These are phyloP conservation scores for Cichlasoma orientale DNA, from an alignment of 2,797 vertebrate genomes.

Conservation along the genomic window DNA sequence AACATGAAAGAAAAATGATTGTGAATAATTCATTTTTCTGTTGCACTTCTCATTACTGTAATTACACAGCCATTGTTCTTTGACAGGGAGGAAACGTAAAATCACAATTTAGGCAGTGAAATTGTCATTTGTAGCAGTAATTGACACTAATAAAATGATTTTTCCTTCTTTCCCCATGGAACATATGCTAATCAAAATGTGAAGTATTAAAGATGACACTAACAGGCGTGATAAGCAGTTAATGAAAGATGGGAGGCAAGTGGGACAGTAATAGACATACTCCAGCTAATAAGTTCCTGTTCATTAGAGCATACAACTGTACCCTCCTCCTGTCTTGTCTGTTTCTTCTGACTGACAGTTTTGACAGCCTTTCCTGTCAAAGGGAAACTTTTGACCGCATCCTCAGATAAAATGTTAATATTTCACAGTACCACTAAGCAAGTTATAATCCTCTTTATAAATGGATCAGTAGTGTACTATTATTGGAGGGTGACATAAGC, in stretches of 20 bases:
- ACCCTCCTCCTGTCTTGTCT: constrained; percentile 65
- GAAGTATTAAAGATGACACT: constrained; percentile 82
- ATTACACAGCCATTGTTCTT: constrained; percentile 78
- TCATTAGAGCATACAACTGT: constrained; percentile 72
- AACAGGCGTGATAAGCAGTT: constrained; percentile 74
- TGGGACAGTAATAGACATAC: constrained; percentile 70
- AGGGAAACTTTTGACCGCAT: constrained; percentile 61
- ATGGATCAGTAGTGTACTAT: constrained; percentile 63
- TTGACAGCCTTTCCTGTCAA: constrained; percentile 68
- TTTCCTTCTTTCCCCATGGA: constrained; percentile 59
- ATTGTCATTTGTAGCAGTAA: constrained; percentile 80
- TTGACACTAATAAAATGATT: constrained; percentile 80
- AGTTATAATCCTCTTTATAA: constrained; percentile 58
- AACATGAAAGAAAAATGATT: constrained; percentile 47
- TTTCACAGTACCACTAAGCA: constrained; percentile 53
- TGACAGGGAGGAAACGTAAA: constrained; percentile 73
- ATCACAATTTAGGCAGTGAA: constrained; percentile 77
- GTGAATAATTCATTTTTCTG: constrained; percentile 73
- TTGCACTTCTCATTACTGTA: constrained; percentile 74
- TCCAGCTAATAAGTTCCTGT: constrained; percentile 73
- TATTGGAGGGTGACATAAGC: constrained; percentile 66
- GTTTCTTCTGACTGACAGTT: constrained; percentile 68
- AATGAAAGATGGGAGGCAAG: constrained; percentile 77
- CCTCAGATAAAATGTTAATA: constrained; percentile 59
- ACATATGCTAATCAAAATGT: constrained; percentile 80